Evolutionary conservation across 2,113 vertebrate genomes (phyloP).

Genomic region (Dasyornis broadbenti): DNA sequence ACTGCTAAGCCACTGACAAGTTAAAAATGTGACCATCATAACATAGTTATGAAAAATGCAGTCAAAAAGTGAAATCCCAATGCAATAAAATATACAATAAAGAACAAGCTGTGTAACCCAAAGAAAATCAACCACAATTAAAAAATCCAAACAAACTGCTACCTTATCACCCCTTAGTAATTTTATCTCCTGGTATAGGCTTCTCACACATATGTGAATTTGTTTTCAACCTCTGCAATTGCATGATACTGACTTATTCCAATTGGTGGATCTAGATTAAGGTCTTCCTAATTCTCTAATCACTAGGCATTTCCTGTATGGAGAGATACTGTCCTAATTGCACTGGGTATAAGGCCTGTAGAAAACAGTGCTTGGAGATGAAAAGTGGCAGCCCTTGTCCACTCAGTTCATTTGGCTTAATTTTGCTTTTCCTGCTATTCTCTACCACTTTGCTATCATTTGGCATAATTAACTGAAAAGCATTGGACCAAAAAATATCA

Average conservation of each 20-base stretch:
- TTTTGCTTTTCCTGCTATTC: not conserved
- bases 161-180: not conserved
- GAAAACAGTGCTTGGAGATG: not conserved
- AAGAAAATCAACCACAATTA: not conserved
- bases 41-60: not conserved
- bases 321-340: not conserved
- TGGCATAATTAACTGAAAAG: not conserved
- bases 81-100: not conserved
- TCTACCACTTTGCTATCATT: not conserved
- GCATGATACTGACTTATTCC: not conserved
- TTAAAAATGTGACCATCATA: not conserved
- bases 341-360: not conserved
- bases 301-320: not conserved
- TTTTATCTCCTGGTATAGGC: not conserved
- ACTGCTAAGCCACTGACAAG: not conserved
- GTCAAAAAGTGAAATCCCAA: not conserved
- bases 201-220: fast-evolving
- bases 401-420: not conserved
- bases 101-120: not conserved
- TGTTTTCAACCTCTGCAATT: not conserved
- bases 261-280: not conserved
- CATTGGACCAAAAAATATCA: not conserved
- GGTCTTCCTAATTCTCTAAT: not conserved
- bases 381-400: not conserved
- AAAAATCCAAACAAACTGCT: not conserved